Evolutionary conservation across 2,888 invertebrate species (phyloP), one percentile per base, ranked within the genome.

Genomic region (Netelia melanura): DNA sequence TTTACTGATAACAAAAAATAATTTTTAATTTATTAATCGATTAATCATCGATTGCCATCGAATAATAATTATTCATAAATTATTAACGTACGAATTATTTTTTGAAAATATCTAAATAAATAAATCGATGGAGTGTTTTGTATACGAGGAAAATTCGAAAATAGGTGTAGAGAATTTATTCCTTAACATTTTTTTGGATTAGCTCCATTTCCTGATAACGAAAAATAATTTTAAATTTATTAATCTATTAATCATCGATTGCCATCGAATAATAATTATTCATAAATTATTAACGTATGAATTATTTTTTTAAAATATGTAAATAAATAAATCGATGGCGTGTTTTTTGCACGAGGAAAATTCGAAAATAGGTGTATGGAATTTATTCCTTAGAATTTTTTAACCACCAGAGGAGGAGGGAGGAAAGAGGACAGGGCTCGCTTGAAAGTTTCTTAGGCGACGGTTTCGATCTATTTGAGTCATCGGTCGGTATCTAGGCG

Each of bases 401-500:
- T 5, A 56, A 56, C 1, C 10, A 14, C 17, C 21, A 43, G 48
- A 44, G 10, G 54, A 38, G 48, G 61, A 38, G 67, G 30, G 30
- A 30, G 30, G 21, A 43, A 21, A 68, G 68, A 68, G 64, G 10
- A 58, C 10, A 23, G 48, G 77, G 77, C 21, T 48, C 17, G 77
- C 48, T 80, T 54, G 70, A 79, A 64, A 67, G 62, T 80, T 58
- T 79, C 64, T 79, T 61, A 67, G 74, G 61, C 65, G 80, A 77
- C 80, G 81, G 81, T 90, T 89, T 88, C 84, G 86, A 87, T 81
- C 88, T 87, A 88, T 89, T 89, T 89, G 87, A 90, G 86, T 87
- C 84, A 87, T 87, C 86, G 78, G 74, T 17, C 70, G 83, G 88
- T 83, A 91, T 91, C 87, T 89, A 89, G 88, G 86, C 89, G 85